Base-by-base conservation (phyloP, 2,113 vertebrate species). In the Notarius quadriscutis region DNA sequence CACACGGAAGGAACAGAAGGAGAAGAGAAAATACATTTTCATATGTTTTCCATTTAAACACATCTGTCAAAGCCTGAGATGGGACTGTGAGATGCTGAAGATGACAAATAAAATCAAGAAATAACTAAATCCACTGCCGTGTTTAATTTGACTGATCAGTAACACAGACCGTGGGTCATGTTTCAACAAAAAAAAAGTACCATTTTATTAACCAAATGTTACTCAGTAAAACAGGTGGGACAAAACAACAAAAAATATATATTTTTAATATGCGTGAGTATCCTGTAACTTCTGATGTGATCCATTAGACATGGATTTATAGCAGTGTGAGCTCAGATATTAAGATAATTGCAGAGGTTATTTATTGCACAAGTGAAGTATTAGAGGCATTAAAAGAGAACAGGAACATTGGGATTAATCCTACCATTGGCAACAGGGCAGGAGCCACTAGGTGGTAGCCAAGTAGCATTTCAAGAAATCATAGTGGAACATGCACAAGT, bases 401-500 rank as follows among this genome's bases (percentile, higher is more conserved):
- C 14, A 30, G 77, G 15, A n/a, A 9, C 25, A 55, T 2, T 55
- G 5, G 22, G 48, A 55, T 53, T 3, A 78, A 15, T 11, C 10
- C 2, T 1, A 51, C 12, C 10, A 86, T 60, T 83, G 74, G 63
- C 12, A 58, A 51, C 83, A 8, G 85, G 87, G 58, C 85, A 88
- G 15, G 55, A 15, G 74, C 87, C 69, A 60, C 71, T 10, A 86
- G 88, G 50, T 67, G 81, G 69, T 51, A 72, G 75, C 88, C 17
- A 34, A 88, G 55, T 53, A 86, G 84, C 41, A 75, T 62, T 27
- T n/a, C 91, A 81, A 89, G 80, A 87, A 90, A 89, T 92, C 86
- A 84, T 25, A 81, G 72, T 90, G 67, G 41, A 75, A 90, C 94
- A 94, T 94, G 93, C 93, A 94, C 34, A 83, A 83, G 89, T 74